Conservation (phyloP, 2,113 vertebrate genomes). For the Tupaia tana region DNA sequence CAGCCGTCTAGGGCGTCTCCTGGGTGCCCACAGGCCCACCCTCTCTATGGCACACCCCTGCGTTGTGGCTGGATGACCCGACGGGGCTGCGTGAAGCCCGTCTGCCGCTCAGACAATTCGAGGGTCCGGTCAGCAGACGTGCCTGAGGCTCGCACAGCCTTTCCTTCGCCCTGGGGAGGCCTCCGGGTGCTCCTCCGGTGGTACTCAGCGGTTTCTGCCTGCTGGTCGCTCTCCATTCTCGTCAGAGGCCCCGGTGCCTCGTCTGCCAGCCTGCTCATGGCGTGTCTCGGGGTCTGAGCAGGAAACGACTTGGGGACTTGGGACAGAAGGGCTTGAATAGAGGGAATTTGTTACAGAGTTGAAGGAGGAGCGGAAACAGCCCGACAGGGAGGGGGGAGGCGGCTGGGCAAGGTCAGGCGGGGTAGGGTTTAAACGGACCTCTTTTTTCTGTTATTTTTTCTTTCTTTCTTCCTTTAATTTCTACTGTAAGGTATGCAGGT, state of each 20-base stretch:
- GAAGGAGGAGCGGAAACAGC: not conserved
- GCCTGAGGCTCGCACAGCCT: accelerated
- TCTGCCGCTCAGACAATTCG: not conserved
- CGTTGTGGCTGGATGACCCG: accelerated
- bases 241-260: too few species aligned
- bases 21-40: accelerated
- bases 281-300: accelerated
- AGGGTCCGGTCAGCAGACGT: too few species aligned
- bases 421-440: not conserved
- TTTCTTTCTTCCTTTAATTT: too few species aligned
- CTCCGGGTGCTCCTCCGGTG: not conserved
- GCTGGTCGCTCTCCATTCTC: accelerated
- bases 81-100: accelerated
- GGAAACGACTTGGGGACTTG: not conserved
- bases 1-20: not conserved
- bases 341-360: not conserved
- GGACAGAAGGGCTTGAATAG: not conserved
- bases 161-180: accelerated
- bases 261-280: not conserved
- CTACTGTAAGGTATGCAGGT: too few species aligned
- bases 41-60: not conserved
- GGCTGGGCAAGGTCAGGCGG: accelerated
- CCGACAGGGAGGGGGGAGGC: not conserved
- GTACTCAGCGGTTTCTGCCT: accelerated
- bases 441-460: too few species aligned